These are phyloP conservation scores for Cantharis rufa DNA, from an alignment of 2,888 invertebrate species.

Conservation along the genomic window DNA sequence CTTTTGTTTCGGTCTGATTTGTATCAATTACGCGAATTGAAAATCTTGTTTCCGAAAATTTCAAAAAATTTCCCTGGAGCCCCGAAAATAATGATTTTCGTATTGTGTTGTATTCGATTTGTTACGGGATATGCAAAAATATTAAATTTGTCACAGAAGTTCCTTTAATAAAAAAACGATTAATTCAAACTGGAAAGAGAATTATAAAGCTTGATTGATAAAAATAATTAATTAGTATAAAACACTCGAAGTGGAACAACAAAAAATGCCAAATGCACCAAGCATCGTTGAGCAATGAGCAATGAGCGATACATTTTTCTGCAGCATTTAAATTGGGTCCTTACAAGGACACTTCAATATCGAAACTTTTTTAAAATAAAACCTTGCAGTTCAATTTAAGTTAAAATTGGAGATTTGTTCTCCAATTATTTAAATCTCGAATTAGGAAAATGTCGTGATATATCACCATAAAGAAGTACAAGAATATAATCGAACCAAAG, in stretches of 20 bases:
- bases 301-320: neutral
- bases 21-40: neutral
- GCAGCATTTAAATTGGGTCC: neutral
- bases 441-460: neutral
- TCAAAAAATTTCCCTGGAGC: neutral
- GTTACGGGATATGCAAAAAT: neutral
- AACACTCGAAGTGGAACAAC: neutral
- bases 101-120: neutral
- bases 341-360: neutral
- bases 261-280: neutral
- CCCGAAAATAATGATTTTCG: neutral
- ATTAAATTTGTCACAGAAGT: neutral
- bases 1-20: neutral
- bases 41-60: neutral
- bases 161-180: neutral
- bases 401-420: neutral
- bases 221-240: neutral
- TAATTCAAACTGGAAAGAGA: neutral
- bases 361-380: neutral
- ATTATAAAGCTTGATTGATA: neutral
- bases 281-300: too few species aligned
- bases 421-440: neutral
- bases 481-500: neutral
- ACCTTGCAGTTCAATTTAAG: neutral
- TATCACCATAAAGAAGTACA: neutral